phyloP scores from a whole-genome alignment of 2,888 invertebrate species.

The Pycnomerus fuliginosus region DNA sequence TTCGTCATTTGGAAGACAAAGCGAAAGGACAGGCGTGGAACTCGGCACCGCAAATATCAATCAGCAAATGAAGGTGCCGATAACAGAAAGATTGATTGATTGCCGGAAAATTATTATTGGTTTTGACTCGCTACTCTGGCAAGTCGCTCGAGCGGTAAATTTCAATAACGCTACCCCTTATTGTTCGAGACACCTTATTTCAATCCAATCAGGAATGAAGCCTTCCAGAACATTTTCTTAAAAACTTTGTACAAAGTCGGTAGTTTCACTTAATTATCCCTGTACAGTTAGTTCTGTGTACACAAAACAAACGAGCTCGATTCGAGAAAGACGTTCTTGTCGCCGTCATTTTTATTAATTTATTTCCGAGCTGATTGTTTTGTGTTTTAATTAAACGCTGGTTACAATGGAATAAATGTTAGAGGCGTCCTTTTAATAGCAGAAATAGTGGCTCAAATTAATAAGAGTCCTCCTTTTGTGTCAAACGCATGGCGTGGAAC shows the following conservation, averaged over 20 bases:
- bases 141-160: slow-evolving; percentile 8
- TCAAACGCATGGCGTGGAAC: slow-evolving; percentile 13
- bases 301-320: too few relatives aligned
- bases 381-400: slow-evolving; percentile 5
- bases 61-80: slow-evolving; percentile 29
- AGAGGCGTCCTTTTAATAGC: slow-evolving; percentile 2
- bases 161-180: slow-evolving; percentile 13
- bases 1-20: slow-evolving; percentile 10
- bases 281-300: too few relatives aligned
- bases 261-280: too few relatives aligned
- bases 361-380: too few relatives aligned
- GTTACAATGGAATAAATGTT: slow-evolving; percentile 7
- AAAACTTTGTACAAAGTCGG: too few relatives aligned
- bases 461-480: slow-evolving; percentile 17
- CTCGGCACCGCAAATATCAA: slow-evolving; percentile 25
- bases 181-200: slow-evolving; percentile 17
- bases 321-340: too few relatives aligned
- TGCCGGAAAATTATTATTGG: slow-evolving; percentile 23
- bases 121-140: slow-evolving; percentile 14
- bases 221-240: too few relatives aligned
- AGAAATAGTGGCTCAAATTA: slow-evolving; percentile 12
- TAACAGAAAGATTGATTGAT: slow-evolving; percentile 31
- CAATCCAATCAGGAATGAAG: too few relatives aligned
- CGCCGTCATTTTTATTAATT: too few relatives aligned
- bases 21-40: slow-evolving; percentile 15